Evolutionary conservation across 2,797 vertebrate genomes (phyloP).

Genomic region (Hoplostethus atlanticus): DNA sequence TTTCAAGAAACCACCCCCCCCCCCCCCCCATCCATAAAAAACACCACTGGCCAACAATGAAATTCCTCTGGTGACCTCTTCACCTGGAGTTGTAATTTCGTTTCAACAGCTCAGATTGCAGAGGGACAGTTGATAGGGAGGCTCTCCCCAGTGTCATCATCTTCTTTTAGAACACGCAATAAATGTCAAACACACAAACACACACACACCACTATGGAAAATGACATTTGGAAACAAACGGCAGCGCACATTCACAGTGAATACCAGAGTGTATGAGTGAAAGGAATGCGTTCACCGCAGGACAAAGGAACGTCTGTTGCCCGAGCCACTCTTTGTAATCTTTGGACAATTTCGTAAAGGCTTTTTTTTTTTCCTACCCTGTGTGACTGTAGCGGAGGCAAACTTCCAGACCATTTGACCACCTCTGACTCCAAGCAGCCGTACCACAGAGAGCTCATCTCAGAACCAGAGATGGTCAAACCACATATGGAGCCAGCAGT

Average conservation of each 20-base stretch:
- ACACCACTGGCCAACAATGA: constrained; percentile 38
- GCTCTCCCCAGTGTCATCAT: constrained; percentile 44
- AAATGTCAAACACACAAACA: constrained; percentile 37
- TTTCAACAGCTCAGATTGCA: constrained; percentile 48
- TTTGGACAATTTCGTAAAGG: constrained; percentile 64
- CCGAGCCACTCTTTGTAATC: constrained; percentile 61
- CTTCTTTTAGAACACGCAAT: constrained; percentile 43
- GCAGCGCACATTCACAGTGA: constrained; percentile 44
- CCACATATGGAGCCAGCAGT: constrained; percentile 24
- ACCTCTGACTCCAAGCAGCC: constrained; percentile 61
- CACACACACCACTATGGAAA: constrained; percentile 42
- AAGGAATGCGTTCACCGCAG: constrained; percentile 68
- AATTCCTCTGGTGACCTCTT: constrained; percentile 66
- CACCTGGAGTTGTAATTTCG: constrained; percentile 69
- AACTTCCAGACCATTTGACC: constrained; percentile 57
- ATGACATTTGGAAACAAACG: constrained; percentile 66
- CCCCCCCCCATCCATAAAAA: constrained; percentile 20
- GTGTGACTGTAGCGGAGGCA: constrained; percentile 63
- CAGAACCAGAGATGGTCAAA: constrained; percentile 34
- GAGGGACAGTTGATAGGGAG: constrained; percentile 24
- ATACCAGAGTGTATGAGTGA: constrained; percentile 58
- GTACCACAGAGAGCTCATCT: constrained; percentile 49
- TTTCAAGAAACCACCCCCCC: constrained; percentile 27
- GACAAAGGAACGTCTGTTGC: constrained; percentile 79
- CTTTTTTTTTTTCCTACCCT: constrained; percentile 55